Percentiles rank a stretch among this genome's conserved stretches.
phyloP scores from a whole-genome alignment of 2,888 invertebrate species.

The Latrodectus hesperus region DNA sequence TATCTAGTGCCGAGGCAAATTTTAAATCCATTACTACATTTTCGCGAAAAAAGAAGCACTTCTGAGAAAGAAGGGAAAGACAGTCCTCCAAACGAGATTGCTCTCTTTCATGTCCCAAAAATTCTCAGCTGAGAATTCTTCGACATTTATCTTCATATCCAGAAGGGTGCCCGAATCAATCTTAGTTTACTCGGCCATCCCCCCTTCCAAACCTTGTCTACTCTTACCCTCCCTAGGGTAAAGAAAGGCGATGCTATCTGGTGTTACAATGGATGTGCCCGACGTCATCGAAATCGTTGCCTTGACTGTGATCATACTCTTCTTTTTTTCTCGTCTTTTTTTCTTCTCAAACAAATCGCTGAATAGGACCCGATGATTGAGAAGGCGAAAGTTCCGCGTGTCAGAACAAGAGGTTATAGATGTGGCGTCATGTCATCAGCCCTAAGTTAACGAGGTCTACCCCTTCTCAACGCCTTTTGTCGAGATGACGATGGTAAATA shows the following conservation, averaged over 20 bases:
- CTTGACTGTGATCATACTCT: not conserved
- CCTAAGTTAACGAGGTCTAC: not conserved
- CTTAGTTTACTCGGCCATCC: conserved; percentile 35
- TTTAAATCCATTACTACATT: not conserved
- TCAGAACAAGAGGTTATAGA: not conserved
- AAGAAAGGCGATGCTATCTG: not conserved
- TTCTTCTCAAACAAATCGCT: conserved; percentile 32
- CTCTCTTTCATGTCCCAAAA: not conserved
- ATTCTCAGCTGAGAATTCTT: conserved; percentile 25
- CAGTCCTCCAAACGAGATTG: not conserved
- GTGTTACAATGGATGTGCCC: conserved; percentile 4
- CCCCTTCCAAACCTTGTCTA: not conserved
- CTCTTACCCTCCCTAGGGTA: not conserved
- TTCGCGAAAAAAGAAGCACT: not conserved
- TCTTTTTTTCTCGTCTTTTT: conserved; percentile 3
- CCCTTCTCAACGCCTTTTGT: not conserved
- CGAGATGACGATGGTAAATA: too few species aligned
- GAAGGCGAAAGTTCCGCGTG: not conserved
- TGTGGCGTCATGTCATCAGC: conserved; percentile 1
- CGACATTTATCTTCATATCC: conserved; percentile 44
- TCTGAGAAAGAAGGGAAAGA: not conserved
- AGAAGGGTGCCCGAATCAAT: conserved; percentile 32
- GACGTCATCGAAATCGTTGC: too few species aligned
- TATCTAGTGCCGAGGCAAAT: not conserved
- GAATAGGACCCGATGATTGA: conserved; percentile 21